Base-by-base conservation (phyloP, 2,797 vertebrate species). In the Sylvilagus floridanus region DNA sequence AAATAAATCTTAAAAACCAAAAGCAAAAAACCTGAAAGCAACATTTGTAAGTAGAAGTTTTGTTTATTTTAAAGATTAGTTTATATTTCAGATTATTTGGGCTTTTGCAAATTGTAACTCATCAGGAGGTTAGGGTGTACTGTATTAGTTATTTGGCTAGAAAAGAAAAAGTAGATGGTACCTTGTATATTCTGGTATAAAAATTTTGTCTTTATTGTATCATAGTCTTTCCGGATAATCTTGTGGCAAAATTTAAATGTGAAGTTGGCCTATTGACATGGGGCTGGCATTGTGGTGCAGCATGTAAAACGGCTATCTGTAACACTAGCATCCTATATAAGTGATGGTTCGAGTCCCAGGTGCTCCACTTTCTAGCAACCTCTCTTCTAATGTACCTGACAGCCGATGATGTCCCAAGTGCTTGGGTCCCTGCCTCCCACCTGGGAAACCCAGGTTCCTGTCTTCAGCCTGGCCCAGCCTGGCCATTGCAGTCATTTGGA, bases 21-120 rank as follows among this genome's bases (percentile, higher is more conserved):
- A 47, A 47, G 8, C 42, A 47, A 72, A 65, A 91, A 78, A 92
- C 84, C 21, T 1, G 2, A 66, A 82, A 92, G 26, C 37, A 83
- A 30, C 22, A 65, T 84, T 84, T n/a, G 79, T 85, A 88, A 26
- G 50, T 91, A 77, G 54, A 88, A 84, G 17, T 84, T 94, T 65
- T 84, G 28, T 52, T 17, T 81, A 84, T 84, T 88, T 91, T 66
- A 52, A 83, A 95, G 84, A 71, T 72, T 73, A 71, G 42, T 81
- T 93, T 22, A 17, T 35, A 57, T 95, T 95, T 47, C 26, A 76
- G 13, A 92, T 21, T 83, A 86, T 63, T 69, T 47, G 26, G 54
- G 65, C 22, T 37, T 81, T 93, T 94, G n/a, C 10, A 68, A 76
- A 76, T 13, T 5, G 87, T 75, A 11, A 72, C 54, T 84, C 47